These are phyloP conservation scores for Pseudocheirus occidentalis DNA, from an alignment of 2,797 vertebrate species.

Conservation along the genomic window DNA sequence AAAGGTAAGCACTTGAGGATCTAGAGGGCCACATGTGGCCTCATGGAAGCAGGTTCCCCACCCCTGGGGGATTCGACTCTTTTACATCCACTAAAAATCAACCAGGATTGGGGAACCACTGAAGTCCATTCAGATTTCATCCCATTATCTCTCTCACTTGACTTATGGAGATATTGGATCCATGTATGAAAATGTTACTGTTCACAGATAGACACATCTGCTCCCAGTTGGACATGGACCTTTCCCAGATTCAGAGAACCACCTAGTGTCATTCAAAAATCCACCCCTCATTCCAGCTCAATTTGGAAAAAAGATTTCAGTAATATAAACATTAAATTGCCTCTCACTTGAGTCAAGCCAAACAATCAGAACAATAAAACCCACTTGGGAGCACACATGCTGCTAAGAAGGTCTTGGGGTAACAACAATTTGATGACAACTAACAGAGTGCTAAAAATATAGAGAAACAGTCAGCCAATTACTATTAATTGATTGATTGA, in stretches of 20 bases:
- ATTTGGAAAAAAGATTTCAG: not conserved
- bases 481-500: not conserved
- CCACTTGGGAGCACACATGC: not conserved
- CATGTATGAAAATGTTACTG: constrained; percentile 62
- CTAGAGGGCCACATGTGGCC: too few relatives aligned
- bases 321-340: not conserved
- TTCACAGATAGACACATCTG: constrained; percentile 60
- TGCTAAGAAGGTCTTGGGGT: not conserved
- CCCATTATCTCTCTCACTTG: constrained; percentile 65
- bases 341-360: not conserved
- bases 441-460: not conserved
- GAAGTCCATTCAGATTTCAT: constrained; percentile 69
- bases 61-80: not conserved
- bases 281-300: not conserved
- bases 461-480: not conserved
- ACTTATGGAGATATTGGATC: constrained; percentile 65
- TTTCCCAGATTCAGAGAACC: constrained; percentile 34
- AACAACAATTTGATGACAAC: not conserved
- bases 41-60: too few relatives aligned
- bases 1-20: too few relatives aligned
- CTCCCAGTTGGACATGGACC: constrained; percentile 50
- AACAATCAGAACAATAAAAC: constrained; percentile 3
- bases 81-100: constrained; percentile 49
- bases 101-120: constrained; percentile 61
- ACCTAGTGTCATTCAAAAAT: constrained; percentile 12